Evolutionary conservation across 2,888 invertebrate species (phyloP), one percentile per base, ranked within the genome.

Genomic region (Leptinotarsa haldemani): DNA sequence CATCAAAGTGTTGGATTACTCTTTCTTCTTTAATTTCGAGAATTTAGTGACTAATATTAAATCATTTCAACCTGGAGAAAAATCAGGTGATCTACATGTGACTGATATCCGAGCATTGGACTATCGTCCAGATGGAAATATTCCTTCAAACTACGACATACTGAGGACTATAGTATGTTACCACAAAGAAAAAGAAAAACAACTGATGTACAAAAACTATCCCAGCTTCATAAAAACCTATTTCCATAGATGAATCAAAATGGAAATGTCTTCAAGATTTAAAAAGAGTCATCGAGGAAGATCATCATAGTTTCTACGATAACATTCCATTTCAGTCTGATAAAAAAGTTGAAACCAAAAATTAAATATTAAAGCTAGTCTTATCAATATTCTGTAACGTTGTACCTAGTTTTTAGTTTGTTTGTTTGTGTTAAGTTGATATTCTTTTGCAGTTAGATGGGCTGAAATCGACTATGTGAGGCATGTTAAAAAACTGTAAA

Each of bases 181-280:
- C 63, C 63, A 63, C 63, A 63, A 46, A 63, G 63, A 13, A 63
- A 63, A 63, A 63, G 47, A 63, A 63, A 63, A n/a, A 63, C 63
- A 63, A 63, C 7, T 63, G 63, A 13, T 47, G 47, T 20, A 63
- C 63, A 63, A 63, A 63, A 63, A 63, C 9, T 25, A 63, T 22
- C 63, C 22, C 63, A 63, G 63, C 22, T 20, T 7, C 22, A 63
- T 22, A 63, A n/a, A n/a, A 20, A 63, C 63, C 63, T 63, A 63
- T 20, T 63, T 13, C n/a, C n/a, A n/a, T n/a, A n/a, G n/a, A n/a
- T n/a, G n/a, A n/a, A n/a, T n/a, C n/a, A n/a, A n/a, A n/a, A 22
- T 63, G 63, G 16, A 63, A 63, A 16, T 9, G 63, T 4, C 63
- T 63, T 63, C 63, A 63, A 63, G 63, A 20, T 63, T 63, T 63